A percentile compares a stretch with the other conserved stretches of the same genome.
Evolutionary conservation across 1,140 invertebrate species (phyloP).

Genomic region (Carposina sasakii): DNA sequence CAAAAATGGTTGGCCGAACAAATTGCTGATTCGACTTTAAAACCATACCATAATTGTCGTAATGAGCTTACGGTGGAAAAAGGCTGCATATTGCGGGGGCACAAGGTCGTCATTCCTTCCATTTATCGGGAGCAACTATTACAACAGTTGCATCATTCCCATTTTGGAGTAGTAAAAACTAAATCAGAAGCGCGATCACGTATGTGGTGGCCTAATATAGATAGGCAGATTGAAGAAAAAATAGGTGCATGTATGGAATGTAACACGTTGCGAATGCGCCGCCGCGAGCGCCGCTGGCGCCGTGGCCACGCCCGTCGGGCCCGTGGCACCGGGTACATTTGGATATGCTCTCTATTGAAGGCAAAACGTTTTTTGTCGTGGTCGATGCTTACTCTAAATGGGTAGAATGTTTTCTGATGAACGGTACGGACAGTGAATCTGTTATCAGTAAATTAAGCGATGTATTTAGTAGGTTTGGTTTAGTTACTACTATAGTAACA

Average conservation of each 20-base stretch:
- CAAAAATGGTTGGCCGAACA: no score
- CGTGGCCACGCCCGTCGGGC: slow-evolving; percentile 1
- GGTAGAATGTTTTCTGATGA: slow-evolving; percentile 4
- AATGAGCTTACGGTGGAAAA: neutral
- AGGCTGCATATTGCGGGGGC: slow-evolving; percentile 1
- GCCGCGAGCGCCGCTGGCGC: neutral
- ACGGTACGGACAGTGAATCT: neutral
- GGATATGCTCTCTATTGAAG: neutral
- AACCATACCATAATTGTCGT: neutral
- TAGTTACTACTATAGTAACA: neutral
- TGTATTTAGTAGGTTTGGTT: neutral
- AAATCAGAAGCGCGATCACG: slow-evolving; percentile 13
- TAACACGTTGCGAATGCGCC: neutral
- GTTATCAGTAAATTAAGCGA: neutral
- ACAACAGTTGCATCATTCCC: slow-evolving; percentile 23
- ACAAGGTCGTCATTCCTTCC: slow-evolving; percentile 23
- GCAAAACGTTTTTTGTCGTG: neutral
- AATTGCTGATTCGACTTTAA: neutral
- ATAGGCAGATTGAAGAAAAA: slow-evolving; percentile 28
- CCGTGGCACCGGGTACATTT: slow-evolving; percentile 1
- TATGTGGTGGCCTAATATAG: slow-evolving; percentile 23
- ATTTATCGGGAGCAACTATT: slow-evolving; percentile 15
- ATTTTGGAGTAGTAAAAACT: slow-evolving; percentile 31
- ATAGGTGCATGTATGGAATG: neutral
- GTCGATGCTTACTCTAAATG: slow-evolving; percentile 5